These are phyloP conservation scores for Drosophila erecta DNA, from an alignment of 1,140 invertebrate genomes.

Conservation along the genomic window DNA sequence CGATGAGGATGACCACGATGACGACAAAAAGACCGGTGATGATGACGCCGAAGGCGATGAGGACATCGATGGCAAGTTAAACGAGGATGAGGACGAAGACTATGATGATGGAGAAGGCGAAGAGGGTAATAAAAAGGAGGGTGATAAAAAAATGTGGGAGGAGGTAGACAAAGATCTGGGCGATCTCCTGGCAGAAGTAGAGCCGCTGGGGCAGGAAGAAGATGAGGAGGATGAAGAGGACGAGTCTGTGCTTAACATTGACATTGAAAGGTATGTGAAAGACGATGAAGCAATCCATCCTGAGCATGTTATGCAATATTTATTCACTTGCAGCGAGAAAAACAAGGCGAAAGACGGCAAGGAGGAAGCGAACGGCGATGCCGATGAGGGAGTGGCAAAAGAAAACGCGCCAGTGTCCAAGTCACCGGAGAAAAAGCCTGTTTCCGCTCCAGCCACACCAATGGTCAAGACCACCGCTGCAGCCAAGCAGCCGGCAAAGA, in stretches of 20 bases:
- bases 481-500: slow-evolving; percentile 41
- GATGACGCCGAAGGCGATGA: slow-evolving; percentile 54
- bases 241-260: slow-evolving; percentile 87
- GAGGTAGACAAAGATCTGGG: slow-evolving; percentile 91
- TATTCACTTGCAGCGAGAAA: slow-evolving; percentile 63
- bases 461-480: slow-evolving; percentile 25
- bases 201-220: slow-evolving; percentile 87
- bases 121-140: slow-evolving; percentile 78
- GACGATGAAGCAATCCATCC: neutral
- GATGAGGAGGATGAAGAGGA: slow-evolving; percentile 91
- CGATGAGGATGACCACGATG: slow-evolving; percentile 50
- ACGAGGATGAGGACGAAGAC: slow-evolving; percentile 62
- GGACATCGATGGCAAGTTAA: slow-evolving; percentile 86
- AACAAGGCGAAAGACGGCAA: slow-evolving; percentile 69
- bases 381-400: slow-evolving; percentile 36
- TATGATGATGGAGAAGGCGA: slow-evolving; percentile 33
- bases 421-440: slow-evolving; percentile 50
- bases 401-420: slow-evolving; percentile 44
- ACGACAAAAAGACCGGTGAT: slow-evolving; percentile 31
- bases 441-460: slow-evolving; percentile 7
- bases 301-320: neutral
- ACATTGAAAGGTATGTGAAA: slow-evolving; percentile 73
- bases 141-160: slow-evolving; percentile 89
- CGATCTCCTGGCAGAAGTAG: slow-evolving; percentile 88
- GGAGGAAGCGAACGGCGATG: slow-evolving; percentile 58